These are phyloP conservation scores for Temnothorax nylanderi DNA, from an alignment of 1,140 invertebrate genomes.

Conservation along the genomic window DNA sequence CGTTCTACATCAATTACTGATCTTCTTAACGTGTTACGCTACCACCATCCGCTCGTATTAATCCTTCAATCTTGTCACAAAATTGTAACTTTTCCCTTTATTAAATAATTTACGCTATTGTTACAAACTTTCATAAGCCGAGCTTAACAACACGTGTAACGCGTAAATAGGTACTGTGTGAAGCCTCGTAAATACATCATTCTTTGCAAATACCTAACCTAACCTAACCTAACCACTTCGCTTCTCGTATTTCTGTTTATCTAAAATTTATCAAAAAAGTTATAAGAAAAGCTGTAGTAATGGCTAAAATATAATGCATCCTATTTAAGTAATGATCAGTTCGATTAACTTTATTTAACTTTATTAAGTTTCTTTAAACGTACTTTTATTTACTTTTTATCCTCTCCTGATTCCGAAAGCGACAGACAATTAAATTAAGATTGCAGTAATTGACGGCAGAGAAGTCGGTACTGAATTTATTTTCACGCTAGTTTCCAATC, in stretches of 20 bases:
- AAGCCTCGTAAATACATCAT: conserved; percentile 4
- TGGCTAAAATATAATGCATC: not conserved
- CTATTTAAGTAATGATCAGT: not conserved
- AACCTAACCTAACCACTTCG: not conserved
- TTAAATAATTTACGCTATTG: conserved; percentile 24
- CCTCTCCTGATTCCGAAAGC: not conserved
- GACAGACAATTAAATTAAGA: not conserved
- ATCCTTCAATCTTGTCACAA: conserved; percentile 29
- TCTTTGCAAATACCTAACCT: not conserved
- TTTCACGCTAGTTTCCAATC: not conserved
- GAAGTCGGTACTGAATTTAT: not conserved
- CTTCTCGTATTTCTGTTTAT: not conserved
- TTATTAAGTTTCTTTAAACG: not conserved
- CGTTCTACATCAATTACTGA: conserved; percentile 13
- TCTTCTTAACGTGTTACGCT: not conserved
- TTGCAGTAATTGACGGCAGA: not conserved
- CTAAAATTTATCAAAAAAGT: not conserved
- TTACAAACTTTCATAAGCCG: not conserved
- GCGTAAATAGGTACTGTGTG: not conserved
- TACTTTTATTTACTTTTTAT: conserved; percentile 2
- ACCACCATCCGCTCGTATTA: not conserved
- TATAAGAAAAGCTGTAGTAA: not conserved
- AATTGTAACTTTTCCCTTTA: conserved; percentile 7
- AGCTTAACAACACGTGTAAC: not conserved
- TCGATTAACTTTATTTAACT: conserved; percentile 5